Percentiles rank a stretch among this genome's conserved stretches.
Evolutionary conservation across 2,797 vertebrate species (phyloP).

Genomic region (Anas flavirostris): DNA sequence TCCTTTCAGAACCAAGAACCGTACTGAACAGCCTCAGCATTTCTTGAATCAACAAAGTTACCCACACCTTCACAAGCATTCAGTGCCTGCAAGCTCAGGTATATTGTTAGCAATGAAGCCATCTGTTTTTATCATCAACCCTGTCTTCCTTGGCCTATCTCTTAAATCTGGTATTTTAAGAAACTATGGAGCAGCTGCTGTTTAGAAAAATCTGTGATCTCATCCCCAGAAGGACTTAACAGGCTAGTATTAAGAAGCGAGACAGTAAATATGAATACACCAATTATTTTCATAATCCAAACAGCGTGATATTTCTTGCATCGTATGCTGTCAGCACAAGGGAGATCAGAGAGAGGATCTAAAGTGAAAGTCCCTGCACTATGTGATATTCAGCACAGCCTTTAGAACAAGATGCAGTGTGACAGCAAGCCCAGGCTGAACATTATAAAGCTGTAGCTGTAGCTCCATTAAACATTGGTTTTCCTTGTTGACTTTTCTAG

Average conservation of each 20-base stretch:
- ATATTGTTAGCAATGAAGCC: neutral
- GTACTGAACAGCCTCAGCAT: neutral
- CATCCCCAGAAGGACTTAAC: neutral
- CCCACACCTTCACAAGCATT: neutral
- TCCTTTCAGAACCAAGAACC: neutral
- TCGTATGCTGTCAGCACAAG: neutral
- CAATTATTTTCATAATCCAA: neutral
- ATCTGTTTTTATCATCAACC: neutral
- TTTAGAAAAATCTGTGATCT: conserved; percentile 12
- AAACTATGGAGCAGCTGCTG: conserved; percentile 8
- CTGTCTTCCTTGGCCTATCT: neutral
- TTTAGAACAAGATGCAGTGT: neutral
- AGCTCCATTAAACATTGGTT: neutral
- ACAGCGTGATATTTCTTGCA: neutral
- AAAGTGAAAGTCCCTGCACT: neutral
- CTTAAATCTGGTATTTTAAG: neutral
- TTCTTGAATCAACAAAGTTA: neutral
- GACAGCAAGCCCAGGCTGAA: neutral
- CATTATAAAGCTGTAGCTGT: neutral
- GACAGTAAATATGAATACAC: neutral
- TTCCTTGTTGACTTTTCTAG: neutral
- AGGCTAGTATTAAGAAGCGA: neutral
- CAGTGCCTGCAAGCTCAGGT: neutral
- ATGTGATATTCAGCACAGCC: neutral
- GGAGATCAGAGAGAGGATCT: neutral